Evolutionary conservation across 2,797 vertebrate genomes (phyloP).

Genomic region (Echiichthys vipera): DNA sequence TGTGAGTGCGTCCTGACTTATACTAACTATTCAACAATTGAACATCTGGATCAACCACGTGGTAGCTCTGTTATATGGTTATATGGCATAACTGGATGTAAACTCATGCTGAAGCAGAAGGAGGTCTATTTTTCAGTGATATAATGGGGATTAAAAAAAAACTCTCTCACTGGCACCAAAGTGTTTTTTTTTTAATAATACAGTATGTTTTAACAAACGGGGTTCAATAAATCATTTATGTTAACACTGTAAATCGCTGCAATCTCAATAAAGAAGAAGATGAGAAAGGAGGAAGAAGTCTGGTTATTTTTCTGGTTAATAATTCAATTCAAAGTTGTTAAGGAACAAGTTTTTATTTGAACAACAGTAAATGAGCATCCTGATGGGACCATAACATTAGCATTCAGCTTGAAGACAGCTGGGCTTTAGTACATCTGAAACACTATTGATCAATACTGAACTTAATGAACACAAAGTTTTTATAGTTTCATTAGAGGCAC

Average conservation of each 20-base stretch:
- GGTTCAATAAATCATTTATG: slow-evolving; percentile 9
- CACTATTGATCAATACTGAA: not conserved
- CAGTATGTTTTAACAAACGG: not conserved
- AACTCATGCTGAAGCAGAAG: slow-evolving; percentile 16
- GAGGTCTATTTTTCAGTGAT: slow-evolving; percentile 11
- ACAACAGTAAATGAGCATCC: not conserved
- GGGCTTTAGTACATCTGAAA: not conserved
- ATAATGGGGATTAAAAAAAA: slow-evolving; percentile 17
- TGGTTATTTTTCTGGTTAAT: not conserved
- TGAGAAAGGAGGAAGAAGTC: not conserved
- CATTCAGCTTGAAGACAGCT: not conserved
- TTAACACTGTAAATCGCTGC: not conserved
- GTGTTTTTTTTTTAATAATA: not conserved
- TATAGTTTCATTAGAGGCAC: not conserved
- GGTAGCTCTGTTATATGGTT: slow-evolving; percentile 21
- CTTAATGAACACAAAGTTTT: not conserved
- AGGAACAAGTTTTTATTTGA: not conserved
- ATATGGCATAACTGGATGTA: slow-evolving; percentile 32
- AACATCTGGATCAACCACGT: slow-evolving; percentile 1
- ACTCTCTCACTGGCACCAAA: not conserved
- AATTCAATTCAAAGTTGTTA: not conserved
- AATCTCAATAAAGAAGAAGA: not conserved
- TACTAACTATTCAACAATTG: no score
- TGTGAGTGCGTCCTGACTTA: no score
- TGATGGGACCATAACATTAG: not conserved